These are phyloP conservation scores for Trichogramma evanescens DNA, from an alignment of 2,888 invertebrate species.

Conservation along the genomic window DNA sequence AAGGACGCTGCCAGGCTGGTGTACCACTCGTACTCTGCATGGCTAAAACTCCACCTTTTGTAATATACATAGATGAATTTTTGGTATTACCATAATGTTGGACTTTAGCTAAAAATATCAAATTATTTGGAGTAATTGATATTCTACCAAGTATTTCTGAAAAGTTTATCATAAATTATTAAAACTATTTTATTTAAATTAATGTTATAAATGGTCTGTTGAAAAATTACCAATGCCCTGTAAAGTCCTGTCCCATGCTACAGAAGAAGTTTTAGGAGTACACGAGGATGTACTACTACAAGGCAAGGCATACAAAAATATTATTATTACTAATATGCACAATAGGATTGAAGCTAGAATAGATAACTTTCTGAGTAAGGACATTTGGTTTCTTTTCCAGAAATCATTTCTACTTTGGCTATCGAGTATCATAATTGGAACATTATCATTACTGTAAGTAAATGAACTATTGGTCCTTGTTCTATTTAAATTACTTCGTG, in stretches of 20 bases:
- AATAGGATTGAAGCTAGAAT: slow-evolving; percentile 65
- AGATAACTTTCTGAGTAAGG: slow-evolving; percentile 60
- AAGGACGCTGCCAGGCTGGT: slow-evolving; percentile 67
- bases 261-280: slow-evolving; percentile 41
- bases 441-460: slow-evolving; percentile 38
- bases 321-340: slow-evolving; percentile 63
- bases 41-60: slow-evolving; percentile 62
- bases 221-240: slow-evolving; percentile 42
- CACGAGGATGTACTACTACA: slow-evolving; percentile 67
- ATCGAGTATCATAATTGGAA: slow-evolving; percentile 42
- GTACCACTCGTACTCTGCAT: slow-evolving; percentile 64
- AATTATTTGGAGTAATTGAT: slow-evolving; percentile 49
- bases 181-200: not conserved
- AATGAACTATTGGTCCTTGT: slow-evolving; percentile 33
- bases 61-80: slow-evolving; percentile 41
- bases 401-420: slow-evolving; percentile 36
- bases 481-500: slow-evolving; percentile 33
- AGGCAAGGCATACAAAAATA: slow-evolving; percentile 70
- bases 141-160: slow-evolving; percentile 43
- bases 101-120: slow-evolving; percentile 68
- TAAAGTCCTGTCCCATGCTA: slow-evolving; percentile 45
- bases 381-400: slow-evolving; percentile 52
- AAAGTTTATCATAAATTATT: slow-evolving; percentile 15
- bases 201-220: not conserved
- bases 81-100: slow-evolving; percentile 33